A percentile compares a stretch with the other conserved stretches of the same genome.
Conservation (phyloP, 2,113 vertebrate genomes). For the Fulica atra region DNA sequence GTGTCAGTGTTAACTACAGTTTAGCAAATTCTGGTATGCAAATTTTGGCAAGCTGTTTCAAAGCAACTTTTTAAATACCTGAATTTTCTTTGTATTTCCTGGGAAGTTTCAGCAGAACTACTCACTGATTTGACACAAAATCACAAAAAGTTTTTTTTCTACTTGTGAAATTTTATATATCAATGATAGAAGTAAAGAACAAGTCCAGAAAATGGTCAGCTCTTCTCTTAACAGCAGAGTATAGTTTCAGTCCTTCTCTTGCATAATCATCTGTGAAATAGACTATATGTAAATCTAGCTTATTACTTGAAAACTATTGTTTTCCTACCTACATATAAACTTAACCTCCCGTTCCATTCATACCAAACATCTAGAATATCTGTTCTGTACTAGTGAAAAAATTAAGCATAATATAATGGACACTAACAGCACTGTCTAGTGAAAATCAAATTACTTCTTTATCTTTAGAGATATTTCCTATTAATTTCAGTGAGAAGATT, state of each 20-base stretch:
- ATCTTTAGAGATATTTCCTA: neutral
- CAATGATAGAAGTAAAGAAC: neutral
- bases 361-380: neutral
- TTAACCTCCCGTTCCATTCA: neutral
- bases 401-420: neutral
- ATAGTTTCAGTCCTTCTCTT: neutral
- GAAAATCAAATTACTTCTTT: neutral
- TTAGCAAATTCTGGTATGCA: neutral
- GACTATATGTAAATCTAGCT: neutral
- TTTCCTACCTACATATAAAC: neutral
- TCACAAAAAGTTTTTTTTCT: neutral
- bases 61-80: neutral
- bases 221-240: neutral
- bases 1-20: neutral
- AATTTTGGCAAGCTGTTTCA: neutral
- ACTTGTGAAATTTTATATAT: neutral
- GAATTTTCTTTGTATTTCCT: neutral
- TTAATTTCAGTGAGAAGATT: neutral
- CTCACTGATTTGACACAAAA: neutral
- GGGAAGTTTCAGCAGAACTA: neutral
- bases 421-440: neutral
- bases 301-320: fast-evolving
- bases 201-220: neutral
- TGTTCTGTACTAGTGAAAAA: neutral
- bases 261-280: neutral